Percentiles rank a stretch among this genome's conserved stretches.
phyloP scores from a whole-genome alignment of 2,888 invertebrate species.

The Tipula vernalis region DNA sequence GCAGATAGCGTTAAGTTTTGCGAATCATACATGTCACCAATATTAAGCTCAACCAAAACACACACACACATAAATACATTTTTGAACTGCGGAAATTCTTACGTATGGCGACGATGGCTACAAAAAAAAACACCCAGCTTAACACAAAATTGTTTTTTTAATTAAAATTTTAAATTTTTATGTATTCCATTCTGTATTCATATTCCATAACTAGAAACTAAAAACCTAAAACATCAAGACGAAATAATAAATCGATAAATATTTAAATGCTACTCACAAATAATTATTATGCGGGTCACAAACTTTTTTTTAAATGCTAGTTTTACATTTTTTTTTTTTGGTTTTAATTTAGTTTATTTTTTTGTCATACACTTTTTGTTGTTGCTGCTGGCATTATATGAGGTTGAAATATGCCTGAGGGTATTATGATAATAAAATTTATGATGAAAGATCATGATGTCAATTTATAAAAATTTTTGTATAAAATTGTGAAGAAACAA shows the following conservation, averaged over 20 bases:
- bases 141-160: background rate
- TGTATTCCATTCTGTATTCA: background rate
- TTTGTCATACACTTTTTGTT: background rate
- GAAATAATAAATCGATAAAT: background rate
- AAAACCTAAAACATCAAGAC: background rate
- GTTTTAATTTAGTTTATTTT: background rate
- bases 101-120: background rate
- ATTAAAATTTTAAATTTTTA: background rate
- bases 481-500: background rate
- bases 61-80: background rate
- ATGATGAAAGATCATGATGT: slow-evolving; percentile 4
- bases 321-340: background rate
- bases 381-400: background rate
- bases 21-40: background rate
- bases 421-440: slow-evolving; percentile 4
- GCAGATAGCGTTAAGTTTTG: background rate
- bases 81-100: background rate
- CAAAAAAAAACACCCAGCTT: background rate
- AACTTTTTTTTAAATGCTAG: background rate
- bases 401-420: background rate
- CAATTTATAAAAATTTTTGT: background rate
- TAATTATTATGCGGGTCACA: slow-evolving; percentile 4
- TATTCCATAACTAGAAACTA: background rate
- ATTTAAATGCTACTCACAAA: background rate
- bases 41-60: background rate